Conservation (phyloP, 2,888 invertebrate species). For the Cylloceria caligata region DNA sequence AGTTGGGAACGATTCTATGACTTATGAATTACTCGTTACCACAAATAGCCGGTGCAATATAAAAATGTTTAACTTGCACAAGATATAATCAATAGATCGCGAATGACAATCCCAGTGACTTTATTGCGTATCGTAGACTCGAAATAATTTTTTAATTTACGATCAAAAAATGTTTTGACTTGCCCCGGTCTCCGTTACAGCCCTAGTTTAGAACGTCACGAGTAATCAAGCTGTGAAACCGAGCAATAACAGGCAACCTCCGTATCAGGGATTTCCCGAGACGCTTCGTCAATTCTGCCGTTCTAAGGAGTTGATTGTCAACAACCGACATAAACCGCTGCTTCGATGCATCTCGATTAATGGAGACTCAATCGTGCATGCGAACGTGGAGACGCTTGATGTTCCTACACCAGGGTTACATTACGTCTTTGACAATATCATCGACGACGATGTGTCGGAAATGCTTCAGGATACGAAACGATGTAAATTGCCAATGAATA, state of each 20-base stretch:
- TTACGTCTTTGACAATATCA: slow-evolving; percentile 50
- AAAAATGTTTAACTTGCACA: no score
- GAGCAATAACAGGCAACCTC: slow-evolving; percentile 32
- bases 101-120: no score
- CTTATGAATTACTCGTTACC: no score
- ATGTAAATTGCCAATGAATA: background rate
- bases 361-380: slow-evolving; percentile 33
- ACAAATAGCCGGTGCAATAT: no score
- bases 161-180: no score
- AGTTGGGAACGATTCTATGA: no score
- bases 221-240: slow-evolving; percentile 24
- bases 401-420: background rate
- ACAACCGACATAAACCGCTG: slow-evolving; percentile 29
- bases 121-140: no score
- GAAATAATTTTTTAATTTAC: no score
- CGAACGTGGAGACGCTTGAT: slow-evolving; percentile 29
- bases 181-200: no score
- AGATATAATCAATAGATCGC: no score
- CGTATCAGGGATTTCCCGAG: slow-evolving; percentile 62
- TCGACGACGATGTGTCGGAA: background rate
- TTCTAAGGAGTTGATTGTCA: slow-evolving; percentile 46
- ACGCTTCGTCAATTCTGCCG: slow-evolving; percentile 54
- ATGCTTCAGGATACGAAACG: background rate
- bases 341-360: slow-evolving; percentile 45
- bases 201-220: background rate